Percentiles rank a stretch among this genome's conserved stretches.
Evolutionary conservation across 30 jellyfish, hydroid and myxozoan genomes (phyloP).

Genomic region (Chrysaora quinquecirrha): DNA sequence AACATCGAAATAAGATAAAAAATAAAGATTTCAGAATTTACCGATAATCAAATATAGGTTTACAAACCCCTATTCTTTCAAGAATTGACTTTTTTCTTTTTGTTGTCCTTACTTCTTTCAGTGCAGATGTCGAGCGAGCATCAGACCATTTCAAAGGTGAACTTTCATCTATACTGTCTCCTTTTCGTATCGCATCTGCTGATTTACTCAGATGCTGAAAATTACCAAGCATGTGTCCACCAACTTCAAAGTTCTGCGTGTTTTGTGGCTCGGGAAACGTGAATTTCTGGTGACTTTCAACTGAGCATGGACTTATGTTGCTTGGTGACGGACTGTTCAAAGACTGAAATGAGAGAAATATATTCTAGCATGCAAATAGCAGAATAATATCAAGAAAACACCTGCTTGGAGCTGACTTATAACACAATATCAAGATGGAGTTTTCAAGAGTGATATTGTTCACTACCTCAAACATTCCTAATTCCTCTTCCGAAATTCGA

Average conservation of each 20-base stretch:
- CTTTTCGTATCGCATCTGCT: slow-evolving; percentile 14
- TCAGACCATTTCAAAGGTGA: slow-evolving; percentile 51
- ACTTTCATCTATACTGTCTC: slow-evolving; percentile 8
- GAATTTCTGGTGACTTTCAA: slow-evolving; percentile 38
- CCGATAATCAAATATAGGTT: too few relatives aligned
- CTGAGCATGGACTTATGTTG: slow-evolving; percentile 17
- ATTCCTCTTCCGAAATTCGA: too few relatives aligned
- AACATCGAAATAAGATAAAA: too few relatives aligned
- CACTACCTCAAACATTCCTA: too few relatives aligned
- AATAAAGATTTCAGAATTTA: too few relatives aligned
- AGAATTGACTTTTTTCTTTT: slow-evolving; percentile 65
- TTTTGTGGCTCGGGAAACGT: slow-evolving; percentile 52
- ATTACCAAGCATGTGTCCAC: not conserved
- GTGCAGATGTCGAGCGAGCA: slow-evolving; percentile 14
- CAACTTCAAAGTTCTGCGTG: not conserved
- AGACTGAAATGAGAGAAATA: slow-evolving; percentile 24
- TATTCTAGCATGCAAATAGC: not conserved
- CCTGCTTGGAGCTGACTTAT: slow-evolving; percentile 8
- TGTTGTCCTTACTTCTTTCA: slow-evolving; percentile 10
- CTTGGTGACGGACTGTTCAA: slow-evolving; percentile 61
- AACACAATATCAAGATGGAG: too few relatives aligned
- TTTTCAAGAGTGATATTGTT: too few relatives aligned
- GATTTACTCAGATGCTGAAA: slow-evolving; percentile 27
- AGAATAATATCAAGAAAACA: not conserved
- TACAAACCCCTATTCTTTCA: slow-evolving; percentile 72